Evolutionary conservation across 2,113 vertebrate species (phyloP), one percentile per base, ranked within the genome.

Genomic region (Drymodes brunneopygia): DNA sequence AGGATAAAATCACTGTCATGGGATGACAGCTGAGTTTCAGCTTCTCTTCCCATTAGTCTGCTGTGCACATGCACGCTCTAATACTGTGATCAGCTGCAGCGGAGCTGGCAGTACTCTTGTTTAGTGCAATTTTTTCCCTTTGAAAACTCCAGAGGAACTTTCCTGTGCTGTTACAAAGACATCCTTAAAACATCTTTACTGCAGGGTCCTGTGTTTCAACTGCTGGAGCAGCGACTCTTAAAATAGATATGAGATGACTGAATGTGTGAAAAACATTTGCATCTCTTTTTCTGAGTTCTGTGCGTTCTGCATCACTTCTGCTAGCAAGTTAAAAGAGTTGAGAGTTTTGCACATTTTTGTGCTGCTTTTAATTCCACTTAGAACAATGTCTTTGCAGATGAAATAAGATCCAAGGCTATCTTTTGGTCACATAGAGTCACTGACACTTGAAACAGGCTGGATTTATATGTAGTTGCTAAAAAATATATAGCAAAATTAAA

Each of bases 391-490:
- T 88, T 70, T 88, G 84, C 36, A 71, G 65, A 58, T 96, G 88
- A 96, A 92, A 57, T 72, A 92, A 93, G 80, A 93, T 86, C 86
- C 72, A 65, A 90, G 93, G 45, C 90, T 91, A 20, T 58, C 57
- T 86, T 77, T 86, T 82, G 86, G 92, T 94, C 93, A 67, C 81
- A 61, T 29, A 89, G 95, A 88, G 84, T 77, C 96, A 60, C 13
- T 66, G 91, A 92, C 94, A 85, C 82, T 60, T 56, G 95, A 95
- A 96, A 93, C 25, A 65, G 93, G 79, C 79, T 89, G 75, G 93
- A 98, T 98, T 98, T 98, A 98, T 94, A 92, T 73, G 71, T 91
- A 92, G 92, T 96, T 97, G 94, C 97, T 94, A 89, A 98, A 98
- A 98, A 98, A 97, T 98, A 98, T 95, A 95, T 90, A 92, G 96